Evolutionary conservation across 2,888 invertebrate species (phyloP).

Genomic region (Arctia plantaginis): DNA sequence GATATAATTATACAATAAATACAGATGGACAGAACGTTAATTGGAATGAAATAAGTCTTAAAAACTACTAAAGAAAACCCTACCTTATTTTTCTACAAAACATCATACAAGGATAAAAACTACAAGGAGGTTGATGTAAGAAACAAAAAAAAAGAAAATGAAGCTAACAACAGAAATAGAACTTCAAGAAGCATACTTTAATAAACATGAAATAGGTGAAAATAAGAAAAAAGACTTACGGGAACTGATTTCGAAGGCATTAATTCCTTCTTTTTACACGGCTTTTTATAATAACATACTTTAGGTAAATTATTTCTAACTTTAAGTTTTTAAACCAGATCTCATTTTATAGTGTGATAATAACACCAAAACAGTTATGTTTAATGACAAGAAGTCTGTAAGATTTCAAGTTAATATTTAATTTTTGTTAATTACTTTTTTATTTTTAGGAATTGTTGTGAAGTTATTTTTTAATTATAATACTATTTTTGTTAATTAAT

Average conservation of each 20-base stretch:
- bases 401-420: no score
- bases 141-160: constrained; percentile 22
- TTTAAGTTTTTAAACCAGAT: no score
- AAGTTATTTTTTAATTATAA: no score
- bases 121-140: constrained; percentile 14
- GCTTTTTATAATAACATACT: background rate
- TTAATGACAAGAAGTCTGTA: no score
- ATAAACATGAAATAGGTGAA: constrained; percentile 9
- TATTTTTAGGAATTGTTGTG: no score
- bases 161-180: constrained; percentile 10
- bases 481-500: no score
- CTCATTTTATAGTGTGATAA: no score
- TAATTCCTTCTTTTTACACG: background rate
- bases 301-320: background rate
- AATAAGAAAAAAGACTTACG: background rate
- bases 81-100: constrained; percentile 8
- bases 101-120: constrained; percentile 20
- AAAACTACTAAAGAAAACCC: background rate
- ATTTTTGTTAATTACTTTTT: no score
- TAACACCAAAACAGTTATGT: no score
- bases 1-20: no score
- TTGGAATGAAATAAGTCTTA: no score
- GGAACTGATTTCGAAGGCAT: background rate
- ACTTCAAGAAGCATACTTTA: constrained; percentile 11
- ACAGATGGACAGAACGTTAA: no score